Evolutionary conservation across 2,113 vertebrate species (phyloP).

Genomic region (Coregonus clupeaformis): DNA sequence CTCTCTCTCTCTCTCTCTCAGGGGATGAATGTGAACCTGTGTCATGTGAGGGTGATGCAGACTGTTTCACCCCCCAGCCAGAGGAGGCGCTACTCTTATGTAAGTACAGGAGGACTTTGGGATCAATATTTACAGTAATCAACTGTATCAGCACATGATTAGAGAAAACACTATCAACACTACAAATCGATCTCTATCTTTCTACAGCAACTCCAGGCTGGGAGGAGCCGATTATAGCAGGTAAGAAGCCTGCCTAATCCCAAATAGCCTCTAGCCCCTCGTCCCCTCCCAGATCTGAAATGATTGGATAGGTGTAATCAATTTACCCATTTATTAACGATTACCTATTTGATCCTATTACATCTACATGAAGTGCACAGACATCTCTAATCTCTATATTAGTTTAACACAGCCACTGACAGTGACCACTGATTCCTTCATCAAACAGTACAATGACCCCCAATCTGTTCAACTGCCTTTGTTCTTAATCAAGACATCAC

Average conservation of each 20-base stretch:
- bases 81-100: background rate
- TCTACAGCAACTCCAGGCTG: background rate
- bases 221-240: background rate
- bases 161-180: background rate
- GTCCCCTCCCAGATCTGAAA: no score
- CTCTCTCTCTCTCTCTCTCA: background rate
- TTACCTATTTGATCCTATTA: no score
- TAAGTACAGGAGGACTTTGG: background rate
- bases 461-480: no score
- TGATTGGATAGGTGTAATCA: no score
- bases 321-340: no score
- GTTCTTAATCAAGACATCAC: no score
- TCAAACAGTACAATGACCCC: no score
- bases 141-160: background rate
- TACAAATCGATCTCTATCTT: background rate
- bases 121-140: background rate
- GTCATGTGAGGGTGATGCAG: constrained; percentile 5
- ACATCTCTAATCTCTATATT: no score
- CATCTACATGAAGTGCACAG: no score
- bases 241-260: background rate
- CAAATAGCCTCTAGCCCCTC: background rate
- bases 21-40: constrained; percentile 17
- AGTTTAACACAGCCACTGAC: no score
- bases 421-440: no score
- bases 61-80: constrained; percentile 5